Evolutionary conservation across 2,888 invertebrate species (phyloP).

Genomic region (Orgyia antiqua): DNA sequence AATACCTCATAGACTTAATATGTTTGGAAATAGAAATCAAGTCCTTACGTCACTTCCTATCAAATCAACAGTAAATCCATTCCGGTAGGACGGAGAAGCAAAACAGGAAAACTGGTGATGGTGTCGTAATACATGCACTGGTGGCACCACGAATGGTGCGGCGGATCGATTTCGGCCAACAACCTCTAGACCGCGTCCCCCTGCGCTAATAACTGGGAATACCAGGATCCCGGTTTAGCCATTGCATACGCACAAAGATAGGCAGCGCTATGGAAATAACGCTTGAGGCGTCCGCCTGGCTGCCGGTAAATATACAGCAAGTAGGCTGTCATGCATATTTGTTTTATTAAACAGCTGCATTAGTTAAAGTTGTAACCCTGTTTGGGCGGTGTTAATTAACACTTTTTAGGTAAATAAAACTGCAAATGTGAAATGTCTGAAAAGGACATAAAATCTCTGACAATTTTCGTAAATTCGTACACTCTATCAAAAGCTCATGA

Average conservation of each 20-base stretch:
- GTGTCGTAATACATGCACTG: constrained; percentile 62
- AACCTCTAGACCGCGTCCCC: constrained; percentile 62
- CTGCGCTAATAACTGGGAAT: constrained; percentile 69
- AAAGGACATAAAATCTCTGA: constrained; percentile 16
- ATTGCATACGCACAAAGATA: constrained; percentile 35
- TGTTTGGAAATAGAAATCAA: no score
- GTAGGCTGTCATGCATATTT: not conserved
- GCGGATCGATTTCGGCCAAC: constrained; percentile 71
- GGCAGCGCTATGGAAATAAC: constrained; percentile 55
- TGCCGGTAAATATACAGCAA: constrained; percentile 26
- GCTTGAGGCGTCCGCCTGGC: constrained; percentile 52
- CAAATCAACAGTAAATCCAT: no score
- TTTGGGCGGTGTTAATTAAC: not conserved
- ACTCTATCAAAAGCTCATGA: constrained; percentile 41
- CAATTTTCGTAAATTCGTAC: constrained; percentile 33
- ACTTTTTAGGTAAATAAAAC: constrained; percentile 12
- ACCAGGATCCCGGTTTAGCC: constrained; percentile 53
- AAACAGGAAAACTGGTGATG: constrained; percentile 41
- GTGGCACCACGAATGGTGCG: constrained; percentile 54
- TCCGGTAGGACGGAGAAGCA: constrained; percentile 22
- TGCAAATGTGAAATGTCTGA: constrained; percentile 11
- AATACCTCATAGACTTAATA: no score
- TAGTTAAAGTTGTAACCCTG: not conserved
- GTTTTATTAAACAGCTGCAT: constrained; percentile 1
- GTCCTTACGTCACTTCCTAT: no score